These are phyloP conservation scores for Cryptocheilus praepositus DNA, from an alignment of 2,888 invertebrate species.

Conservation along the genomic window DNA sequence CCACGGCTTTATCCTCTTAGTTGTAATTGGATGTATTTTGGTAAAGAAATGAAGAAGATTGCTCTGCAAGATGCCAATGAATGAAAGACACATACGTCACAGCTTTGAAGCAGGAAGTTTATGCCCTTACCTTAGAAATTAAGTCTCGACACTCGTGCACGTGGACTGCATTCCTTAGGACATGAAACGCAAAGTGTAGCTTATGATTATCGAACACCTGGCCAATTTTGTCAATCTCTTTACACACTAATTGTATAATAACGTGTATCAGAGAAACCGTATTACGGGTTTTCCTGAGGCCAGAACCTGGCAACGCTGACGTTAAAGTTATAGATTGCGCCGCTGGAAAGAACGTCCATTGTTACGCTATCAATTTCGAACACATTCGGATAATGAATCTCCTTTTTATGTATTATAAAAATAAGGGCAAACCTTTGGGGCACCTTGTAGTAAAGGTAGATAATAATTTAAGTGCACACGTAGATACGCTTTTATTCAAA, in stretches of 20 bases:
- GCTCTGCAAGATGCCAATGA: constrained; percentile 67
- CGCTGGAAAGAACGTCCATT: constrained; percentile 64
- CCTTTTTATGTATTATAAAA: background rate
- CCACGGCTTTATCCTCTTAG: constrained; percentile 77
- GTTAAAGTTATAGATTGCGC: constrained; percentile 77
- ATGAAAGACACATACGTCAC: background rate
- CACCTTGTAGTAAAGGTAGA: constrained; percentile 81
- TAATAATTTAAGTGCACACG: constrained; percentile 78
- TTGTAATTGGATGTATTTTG: constrained; percentile 77
- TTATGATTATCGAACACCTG: constrained; percentile 74
- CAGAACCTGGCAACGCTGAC: constrained; percentile 76
- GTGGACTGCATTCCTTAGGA: constrained; percentile 76
- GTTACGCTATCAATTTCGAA: background rate
- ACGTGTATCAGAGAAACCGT: constrained; percentile 77
- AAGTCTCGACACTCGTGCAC: constrained; percentile 80
- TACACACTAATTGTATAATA: constrained; percentile 74
- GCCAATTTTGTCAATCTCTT: constrained; percentile 77
- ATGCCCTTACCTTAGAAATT: constrained; percentile 78
- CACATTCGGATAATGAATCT: no score
- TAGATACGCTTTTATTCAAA: constrained; percentile 77
- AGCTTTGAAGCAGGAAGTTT: background rate
- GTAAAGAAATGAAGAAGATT: constrained; percentile 75
- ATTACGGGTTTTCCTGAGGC: constrained; percentile 76
- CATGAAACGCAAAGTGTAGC: constrained; percentile 75
- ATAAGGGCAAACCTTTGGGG: constrained; percentile 76